Evolutionary conservation across 2,888 invertebrate species (phyloP).

Genomic region (Acleris cristana): DNA sequence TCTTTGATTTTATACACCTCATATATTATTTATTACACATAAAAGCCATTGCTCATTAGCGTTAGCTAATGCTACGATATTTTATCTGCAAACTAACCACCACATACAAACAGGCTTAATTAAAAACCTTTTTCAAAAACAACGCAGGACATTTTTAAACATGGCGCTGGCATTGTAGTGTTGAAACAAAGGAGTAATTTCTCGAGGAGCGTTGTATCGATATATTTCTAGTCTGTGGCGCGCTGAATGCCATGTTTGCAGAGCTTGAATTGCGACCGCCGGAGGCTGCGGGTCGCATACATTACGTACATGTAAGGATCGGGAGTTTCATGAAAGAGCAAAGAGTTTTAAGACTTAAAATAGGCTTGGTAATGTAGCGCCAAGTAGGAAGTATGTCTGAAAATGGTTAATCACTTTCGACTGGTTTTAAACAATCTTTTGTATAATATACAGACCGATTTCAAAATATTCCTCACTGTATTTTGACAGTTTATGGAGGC

Average conservation of each 20-base stretch:
- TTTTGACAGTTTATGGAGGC: too few species aligned
- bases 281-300: conserved; percentile 55
- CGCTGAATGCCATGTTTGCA: conserved; percentile 51
- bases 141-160: conserved; percentile 35
- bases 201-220: conserved; percentile 61
- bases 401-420: too few species aligned
- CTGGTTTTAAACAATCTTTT: too few species aligned
- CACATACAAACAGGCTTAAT: conserved; percentile 14
- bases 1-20: too few species aligned
- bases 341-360: neutral
- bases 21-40: too few species aligned
- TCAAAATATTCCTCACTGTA: too few species aligned
- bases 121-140: conserved; percentile 23
- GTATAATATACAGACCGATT: too few species aligned
- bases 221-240: conserved; percentile 48
- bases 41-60: too few species aligned
- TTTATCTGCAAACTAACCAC: neutral
- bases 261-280: conserved; percentile 63
- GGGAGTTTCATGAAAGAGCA: conserved; percentile 12
- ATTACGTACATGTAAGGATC: conserved; percentile 35
- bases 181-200: conserved; percentile 63
- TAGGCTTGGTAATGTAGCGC: too few species aligned
- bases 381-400: too few species aligned
- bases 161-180: conserved; percentile 54
- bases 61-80: too few species aligned